Percentiles rank a stretch among this genome's conserved stretches.
Conservation (phyloP, 2,888 invertebrate genomes). For the Philaethria dido region DNA sequence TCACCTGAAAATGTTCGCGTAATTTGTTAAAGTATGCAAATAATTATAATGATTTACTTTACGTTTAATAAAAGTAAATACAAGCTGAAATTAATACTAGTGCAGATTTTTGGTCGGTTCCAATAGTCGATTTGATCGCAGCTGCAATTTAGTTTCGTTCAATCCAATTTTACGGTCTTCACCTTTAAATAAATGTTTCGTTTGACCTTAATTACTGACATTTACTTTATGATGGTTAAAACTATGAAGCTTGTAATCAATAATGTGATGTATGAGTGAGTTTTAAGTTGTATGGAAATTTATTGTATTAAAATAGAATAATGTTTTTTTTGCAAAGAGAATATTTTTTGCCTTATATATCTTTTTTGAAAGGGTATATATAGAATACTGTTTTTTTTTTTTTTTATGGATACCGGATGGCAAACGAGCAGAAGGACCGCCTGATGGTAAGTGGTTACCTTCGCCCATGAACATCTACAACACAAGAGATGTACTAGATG, state of each 20-base stretch:
- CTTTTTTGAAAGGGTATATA: no score
- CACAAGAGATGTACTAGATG: no score
- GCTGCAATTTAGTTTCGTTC: conserved; percentile 23
- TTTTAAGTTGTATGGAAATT: no score
- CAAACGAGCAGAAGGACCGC: no score
- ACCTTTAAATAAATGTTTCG: conserved; percentile 22
- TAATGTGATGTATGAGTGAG: neutral
- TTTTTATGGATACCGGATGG: no score
- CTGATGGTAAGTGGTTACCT: no score
- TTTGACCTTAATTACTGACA: conserved; percentile 23
- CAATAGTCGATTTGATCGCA: conserved; percentile 12
- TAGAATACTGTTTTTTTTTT: no score
- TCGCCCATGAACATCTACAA: no score
- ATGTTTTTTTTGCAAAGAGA: no score
- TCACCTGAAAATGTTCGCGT: no score
- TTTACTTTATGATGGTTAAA: conserved; percentile 1
- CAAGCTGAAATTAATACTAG: neutral
- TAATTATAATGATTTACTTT: neutral
- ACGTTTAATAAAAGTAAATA: neutral
- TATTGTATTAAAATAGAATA: no score
- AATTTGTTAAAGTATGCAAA: neutral
- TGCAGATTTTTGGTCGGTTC: neutral
- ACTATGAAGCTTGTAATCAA: neutral
- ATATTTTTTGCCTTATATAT: no score
- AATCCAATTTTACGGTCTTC: conserved; percentile 24